Evolutionary conservation across 2,888 invertebrate species (phyloP).

Genomic region (Griposia aprilina): DNA sequence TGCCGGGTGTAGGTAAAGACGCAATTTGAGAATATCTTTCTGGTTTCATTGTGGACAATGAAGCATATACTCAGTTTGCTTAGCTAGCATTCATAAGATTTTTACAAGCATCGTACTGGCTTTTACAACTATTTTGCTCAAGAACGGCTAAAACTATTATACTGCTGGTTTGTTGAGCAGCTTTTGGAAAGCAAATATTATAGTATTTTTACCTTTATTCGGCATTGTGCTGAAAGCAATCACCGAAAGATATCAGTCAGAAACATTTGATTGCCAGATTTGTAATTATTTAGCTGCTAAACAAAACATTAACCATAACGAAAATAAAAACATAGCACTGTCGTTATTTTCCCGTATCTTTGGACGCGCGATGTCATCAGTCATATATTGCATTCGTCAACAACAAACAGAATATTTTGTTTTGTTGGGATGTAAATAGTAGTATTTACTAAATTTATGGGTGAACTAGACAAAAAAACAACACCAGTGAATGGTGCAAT

Average conservation of each 20-base stretch:
- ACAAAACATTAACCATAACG: background rate
- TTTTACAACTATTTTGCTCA: background rate
- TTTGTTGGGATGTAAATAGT: no score
- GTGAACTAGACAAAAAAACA: background rate
- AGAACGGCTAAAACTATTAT: background rate
- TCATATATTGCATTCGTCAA: no score
- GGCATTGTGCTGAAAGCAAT: slow-evolving; percentile 67
- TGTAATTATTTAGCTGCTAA: background rate
- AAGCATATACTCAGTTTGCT: background rate
- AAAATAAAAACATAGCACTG: slow-evolving; percentile 46
- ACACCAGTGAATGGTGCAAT: background rate
- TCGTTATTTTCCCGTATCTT: slow-evolving; percentile 30
- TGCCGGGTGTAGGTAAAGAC: background rate
- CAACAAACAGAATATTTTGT: background rate
- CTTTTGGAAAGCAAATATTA: background rate
- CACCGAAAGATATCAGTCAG: background rate
- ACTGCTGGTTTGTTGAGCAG: background rate
- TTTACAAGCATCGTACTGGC: background rate
- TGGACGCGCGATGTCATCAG: slow-evolving; percentile 26
- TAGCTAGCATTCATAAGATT: background rate
- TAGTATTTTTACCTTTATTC: slow-evolving; percentile 73
- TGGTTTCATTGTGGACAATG: background rate
- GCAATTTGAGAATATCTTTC: background rate
- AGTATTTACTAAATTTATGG: no score
- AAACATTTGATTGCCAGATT: slow-evolving; percentile 4